Evolutionary conservation across 2,113 vertebrate species (phyloP).

Genomic region (Pelobates fuscus): DNA sequence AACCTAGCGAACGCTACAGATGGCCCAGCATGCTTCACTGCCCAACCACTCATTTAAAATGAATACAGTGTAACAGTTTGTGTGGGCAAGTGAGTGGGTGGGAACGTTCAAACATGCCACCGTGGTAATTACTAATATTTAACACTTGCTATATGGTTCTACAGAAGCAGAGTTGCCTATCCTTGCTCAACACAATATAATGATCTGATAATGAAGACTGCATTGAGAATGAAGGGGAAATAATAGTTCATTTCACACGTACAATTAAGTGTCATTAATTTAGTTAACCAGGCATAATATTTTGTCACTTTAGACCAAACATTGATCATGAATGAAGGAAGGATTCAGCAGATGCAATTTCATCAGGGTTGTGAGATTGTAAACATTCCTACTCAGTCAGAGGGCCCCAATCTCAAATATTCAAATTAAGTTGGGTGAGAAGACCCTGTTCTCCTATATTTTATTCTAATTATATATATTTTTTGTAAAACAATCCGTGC

Average conservation of each 20-base stretch:
- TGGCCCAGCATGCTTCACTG: slow-evolving; percentile 49
- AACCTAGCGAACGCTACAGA: slow-evolving; percentile 47
- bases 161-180: no score
- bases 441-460: no score
- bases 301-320: slow-evolving; percentile 59
- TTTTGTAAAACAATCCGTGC: no score
- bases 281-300: slow-evolving; percentile 74
- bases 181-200: slow-evolving; percentile 74
- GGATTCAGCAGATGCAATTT: no score
- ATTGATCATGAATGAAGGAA: slow-evolving; percentile 63
- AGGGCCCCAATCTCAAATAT: no score
- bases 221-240: slow-evolving; percentile 73
- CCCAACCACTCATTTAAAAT: slow-evolving; percentile 35
- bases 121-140: slow-evolving; percentile 66
- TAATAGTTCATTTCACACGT: slow-evolving; percentile 72
- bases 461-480: no score
- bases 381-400: no score
- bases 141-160: slow-evolving; percentile 61
- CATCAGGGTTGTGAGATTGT: no score
- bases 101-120: slow-evolving; percentile 67
- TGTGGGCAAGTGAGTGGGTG: slow-evolving; percentile 64
- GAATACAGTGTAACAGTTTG: slow-evolving; percentile 44
- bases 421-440: no score
- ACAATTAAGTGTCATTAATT: slow-evolving; percentile 77
- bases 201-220: slow-evolving; percentile 72